These are phyloP conservation scores for Mirza zaza DNA, from an alignment of 2,113 vertebrate species.

Conservation along the genomic window DNA sequence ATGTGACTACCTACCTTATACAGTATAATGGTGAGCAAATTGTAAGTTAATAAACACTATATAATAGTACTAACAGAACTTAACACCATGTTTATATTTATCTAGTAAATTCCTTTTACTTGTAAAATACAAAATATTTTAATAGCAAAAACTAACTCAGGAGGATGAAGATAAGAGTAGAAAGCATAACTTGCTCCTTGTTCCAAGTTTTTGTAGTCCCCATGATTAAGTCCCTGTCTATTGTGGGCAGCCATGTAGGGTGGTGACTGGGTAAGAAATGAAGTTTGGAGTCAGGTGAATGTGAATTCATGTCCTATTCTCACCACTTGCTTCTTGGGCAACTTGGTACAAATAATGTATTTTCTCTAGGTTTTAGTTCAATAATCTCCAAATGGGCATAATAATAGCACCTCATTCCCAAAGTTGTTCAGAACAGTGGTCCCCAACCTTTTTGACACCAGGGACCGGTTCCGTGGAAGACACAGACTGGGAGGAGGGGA, in stretches of 20 bases:
- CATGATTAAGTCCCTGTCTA: not conserved
- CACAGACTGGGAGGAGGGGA: too few species aligned
- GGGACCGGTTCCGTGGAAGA: too few species aligned
- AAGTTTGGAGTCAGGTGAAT: not conserved
- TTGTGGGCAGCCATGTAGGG: not conserved
- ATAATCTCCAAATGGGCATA: too few species aligned
- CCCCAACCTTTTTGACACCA: too few species aligned
- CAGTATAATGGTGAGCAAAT: not conserved
- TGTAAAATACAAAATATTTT: not conserved
- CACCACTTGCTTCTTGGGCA: not conserved
- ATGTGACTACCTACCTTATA: not conserved
- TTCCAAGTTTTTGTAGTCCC: not conserved
- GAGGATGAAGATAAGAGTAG: not conserved
- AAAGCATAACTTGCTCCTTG: not conserved
- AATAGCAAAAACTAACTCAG: not conserved
- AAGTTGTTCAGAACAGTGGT: too few species aligned
- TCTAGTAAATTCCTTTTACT: not conserved
- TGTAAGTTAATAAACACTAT: not conserved
- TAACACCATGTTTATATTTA: not conserved
- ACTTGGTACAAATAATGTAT: not conserved
- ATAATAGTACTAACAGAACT: too few species aligned
- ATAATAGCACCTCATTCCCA: too few species aligned
- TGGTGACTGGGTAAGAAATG: not conserved
- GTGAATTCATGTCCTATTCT: not conserved
- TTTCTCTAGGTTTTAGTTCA: too few species aligned